Evolutionary conservation across 1,140 invertebrate species (phyloP), one percentile per base, ranked within the genome.

Genomic region (Drosophila arizonae): DNA sequence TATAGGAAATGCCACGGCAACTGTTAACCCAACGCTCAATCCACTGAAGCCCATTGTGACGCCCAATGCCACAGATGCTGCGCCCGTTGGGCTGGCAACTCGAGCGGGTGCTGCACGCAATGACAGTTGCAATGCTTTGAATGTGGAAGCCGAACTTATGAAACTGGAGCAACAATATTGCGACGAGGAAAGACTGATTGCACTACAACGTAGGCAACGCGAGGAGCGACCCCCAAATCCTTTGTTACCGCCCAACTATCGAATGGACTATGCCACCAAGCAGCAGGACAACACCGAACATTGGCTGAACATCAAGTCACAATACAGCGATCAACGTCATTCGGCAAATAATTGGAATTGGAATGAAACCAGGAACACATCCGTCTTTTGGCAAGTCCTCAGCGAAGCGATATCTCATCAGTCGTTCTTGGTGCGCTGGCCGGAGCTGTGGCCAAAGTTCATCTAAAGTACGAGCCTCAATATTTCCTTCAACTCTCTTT

Each of bases 101-200:
- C 39, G 52, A 15, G 33, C 33, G 28, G 28, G 28, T 17, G 10
- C 36, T 10, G 13, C 17, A 11, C 9, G 45, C 8, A 76, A 82
- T 52, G 57, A 75, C n/a, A 79, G 50, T 24, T 89, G 80, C 50
- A 15, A 33, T 13, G 77, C 65, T 0, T 56, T 90, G 10, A 81
- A 90, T 67, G 70, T 89, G n/a, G 81, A 90, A 67, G 75, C 57
- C n/a, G 84, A 91, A 77, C 61, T 91, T 10, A 56, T 79, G 28
- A 81, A 80, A 46, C 52, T 85, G 26, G 75, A 91, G 52, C 56
- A 72, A 51, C 72, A 81, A 58, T 89, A 72, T 71, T 78, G 77
- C 28, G 66, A 72, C 17, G 81, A 91, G 24, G 73, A 66, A 68
- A 77, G 76, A 64, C 75, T 75, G 67, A 79, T 73, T 39, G 73